Base-by-base conservation (phyloP, 2,888 invertebrate genomes). In the Anorthoa munda region DNA sequence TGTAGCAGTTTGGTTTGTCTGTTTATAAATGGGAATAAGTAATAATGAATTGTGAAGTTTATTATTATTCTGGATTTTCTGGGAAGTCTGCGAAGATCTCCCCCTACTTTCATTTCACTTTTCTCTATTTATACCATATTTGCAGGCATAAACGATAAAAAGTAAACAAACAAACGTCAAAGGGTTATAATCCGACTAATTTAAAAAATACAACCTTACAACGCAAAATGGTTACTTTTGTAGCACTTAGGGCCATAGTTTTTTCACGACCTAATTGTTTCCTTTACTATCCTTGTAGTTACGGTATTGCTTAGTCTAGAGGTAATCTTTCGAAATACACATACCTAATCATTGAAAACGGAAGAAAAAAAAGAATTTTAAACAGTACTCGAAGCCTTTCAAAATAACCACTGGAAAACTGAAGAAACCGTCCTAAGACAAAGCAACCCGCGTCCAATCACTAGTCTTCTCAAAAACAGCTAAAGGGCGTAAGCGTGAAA, bases 401-500 rank as follows among this genome's bases (percentile, higher is more conserved):
- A 9, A 23, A 58, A 58, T 23, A 55, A 23, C 12, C 55, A 11
- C 26, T 58, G 31, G 18, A 31, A 15, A 39, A 50, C 45, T 39
- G 23, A n/a, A 70, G 56, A 39, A 26, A 55, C 15, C 23, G 0
- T 39, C 15, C 12, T 23, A 69, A 72, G 7, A 67, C 73, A 75
- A 48, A 31, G 17, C 51, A 4, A 51, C 17, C 70, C 74, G 74
- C 76, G 31, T 69, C 23, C 13, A 67, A 76, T 53, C 53, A 58
- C 80, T 83, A 79, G 75, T 75, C 39, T 45, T 74, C 26, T 58
- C 53, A 73, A 69, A 77, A 69, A 77, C 75, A 83, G 81, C 77
- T 72, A 90, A 89, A 91, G 87, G 88, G 88, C 87, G 82, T 75
- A 70, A 83, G 85, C 88, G 86, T 85, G 86, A 87, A 89, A 83